Evolutionary conservation across 1,140 invertebrate genomes (phyloP).

Genomic region (Zaprionus kolodkinae): DNA sequence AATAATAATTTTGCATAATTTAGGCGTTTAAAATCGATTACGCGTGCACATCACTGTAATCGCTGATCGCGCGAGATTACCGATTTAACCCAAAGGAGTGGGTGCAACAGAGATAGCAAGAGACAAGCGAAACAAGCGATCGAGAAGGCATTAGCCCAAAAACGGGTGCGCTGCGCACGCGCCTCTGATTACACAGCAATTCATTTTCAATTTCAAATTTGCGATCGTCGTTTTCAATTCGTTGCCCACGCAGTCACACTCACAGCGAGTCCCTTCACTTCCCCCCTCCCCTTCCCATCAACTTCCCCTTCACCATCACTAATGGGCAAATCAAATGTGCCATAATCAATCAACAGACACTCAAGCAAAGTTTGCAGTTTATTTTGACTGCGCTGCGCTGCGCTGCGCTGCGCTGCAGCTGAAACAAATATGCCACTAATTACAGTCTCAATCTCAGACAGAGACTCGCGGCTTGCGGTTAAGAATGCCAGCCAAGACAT

Average conservation of each 20-base stretch:
- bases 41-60: constrained; percentile 23
- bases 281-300: neutral
- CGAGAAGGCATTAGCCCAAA: constrained; percentile 25
- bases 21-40: constrained; percentile 71
- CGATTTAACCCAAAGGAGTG: constrained; percentile 16
- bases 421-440: constrained; percentile 82
- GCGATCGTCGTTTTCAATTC: constrained; percentile 37
- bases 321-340: constrained; percentile 51
- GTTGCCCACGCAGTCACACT: constrained; percentile 60
- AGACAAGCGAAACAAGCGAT: neutral
- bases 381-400: constrained; percentile 52
- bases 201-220: constrained; percentile 64
- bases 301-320: neutral
- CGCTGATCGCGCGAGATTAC: neutral
- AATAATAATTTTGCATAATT: constrained; percentile 72
- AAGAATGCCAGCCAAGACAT: constrained; percentile 68
- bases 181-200: constrained; percentile 69
- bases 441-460: constrained; percentile 57
- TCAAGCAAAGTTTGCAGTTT: constrained; percentile 40
- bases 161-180: constrained; percentile 77
- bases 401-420: constrained; percentile 48
- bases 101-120: neutral
- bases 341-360: constrained; percentile 71
- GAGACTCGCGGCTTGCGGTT: constrained; percentile 49
- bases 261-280: constrained; percentile 38